Evolutionary conservation across 2,888 invertebrate genomes (phyloP).

Genomic region (Neoitamus cyanurus): DNA sequence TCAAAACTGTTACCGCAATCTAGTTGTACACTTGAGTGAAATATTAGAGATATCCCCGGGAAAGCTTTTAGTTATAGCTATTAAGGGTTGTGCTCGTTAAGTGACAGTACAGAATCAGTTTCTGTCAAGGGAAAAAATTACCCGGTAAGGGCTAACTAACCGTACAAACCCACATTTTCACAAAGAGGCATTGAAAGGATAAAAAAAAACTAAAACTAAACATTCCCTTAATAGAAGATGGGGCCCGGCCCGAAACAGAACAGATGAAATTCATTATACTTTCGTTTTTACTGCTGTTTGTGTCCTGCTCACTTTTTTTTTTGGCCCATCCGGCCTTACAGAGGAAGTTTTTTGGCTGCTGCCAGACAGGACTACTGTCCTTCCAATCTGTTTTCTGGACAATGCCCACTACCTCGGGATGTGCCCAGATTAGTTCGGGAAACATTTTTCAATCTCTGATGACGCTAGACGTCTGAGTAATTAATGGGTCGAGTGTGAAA

Average conservation of each 20-base stretch:
- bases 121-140: no score
- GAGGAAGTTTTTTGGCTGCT: not conserved
- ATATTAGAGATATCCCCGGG: no score
- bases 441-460: conserved; percentile 48
- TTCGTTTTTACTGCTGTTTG: conserved; percentile 26
- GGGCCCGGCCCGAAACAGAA: not conserved
- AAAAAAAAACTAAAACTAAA: not conserved
- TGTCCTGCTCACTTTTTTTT: not conserved
- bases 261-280: conserved; percentile 39
- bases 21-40: no score
- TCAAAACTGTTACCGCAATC: no score
- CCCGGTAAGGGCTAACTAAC: not conserved
- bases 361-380: not conserved
- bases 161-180: not conserved
- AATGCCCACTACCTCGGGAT: conserved; percentile 33
- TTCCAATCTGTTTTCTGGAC: conserved; percentile 23
- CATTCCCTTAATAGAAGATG: not conserved
- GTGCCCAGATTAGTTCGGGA: conserved; percentile 17
- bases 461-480: conserved; percentile 40
- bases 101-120: no score
- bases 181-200: not conserved
- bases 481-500: conserved; percentile 43
- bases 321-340: not conserved
- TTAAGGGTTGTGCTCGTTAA: no score
- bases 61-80: no score